These are phyloP conservation scores for Sminthurides bifidus DNA, from an alignment of 1,140 invertebrate species.

Conservation along the genomic window DNA sequence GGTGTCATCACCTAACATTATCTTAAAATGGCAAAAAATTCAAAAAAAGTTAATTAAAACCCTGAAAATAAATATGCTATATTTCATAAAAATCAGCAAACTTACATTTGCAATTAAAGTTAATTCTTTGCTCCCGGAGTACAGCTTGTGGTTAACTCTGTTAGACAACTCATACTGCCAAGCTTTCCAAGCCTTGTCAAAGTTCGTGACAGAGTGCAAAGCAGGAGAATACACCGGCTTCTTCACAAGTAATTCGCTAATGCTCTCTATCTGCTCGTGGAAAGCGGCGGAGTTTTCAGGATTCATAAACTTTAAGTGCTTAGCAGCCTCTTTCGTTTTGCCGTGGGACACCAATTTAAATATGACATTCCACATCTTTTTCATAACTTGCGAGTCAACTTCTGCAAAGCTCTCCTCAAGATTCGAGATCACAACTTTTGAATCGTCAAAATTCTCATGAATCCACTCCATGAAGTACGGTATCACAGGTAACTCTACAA, in stretches of 20 bases:
- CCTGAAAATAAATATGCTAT: background rate
- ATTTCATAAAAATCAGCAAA: background rate
- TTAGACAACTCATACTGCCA: constrained; percentile 22
- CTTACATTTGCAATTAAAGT: constrained; percentile 15
- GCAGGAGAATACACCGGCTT: constrained; percentile 20
- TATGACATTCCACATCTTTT: constrained; percentile 24
- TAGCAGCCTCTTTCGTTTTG: constrained; percentile 19
- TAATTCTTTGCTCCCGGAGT: constrained; percentile 17
- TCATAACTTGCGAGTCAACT: constrained; percentile 7
- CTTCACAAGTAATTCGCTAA: constrained; percentile 23
- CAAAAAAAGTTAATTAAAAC: background rate
- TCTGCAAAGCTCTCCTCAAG: constrained; percentile 17
- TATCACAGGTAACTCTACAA: constrained; percentile 26
- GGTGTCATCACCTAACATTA: constrained; percentile 18
- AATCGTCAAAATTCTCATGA: constrained; percentile 26
- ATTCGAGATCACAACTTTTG: constrained; percentile 10
- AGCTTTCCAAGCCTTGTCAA: constrained; percentile 18
- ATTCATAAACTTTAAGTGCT: constrained; percentile 11
- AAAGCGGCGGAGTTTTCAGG: background rate
- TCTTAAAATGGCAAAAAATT: background rate
- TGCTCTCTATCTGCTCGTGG: constrained; percentile 14
- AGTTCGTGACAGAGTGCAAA: constrained; percentile 20
- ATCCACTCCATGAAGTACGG: constrained; percentile 28
- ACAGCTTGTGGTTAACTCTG: constrained; percentile 11
- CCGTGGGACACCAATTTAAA: constrained; percentile 24